Evolutionary conservation across 1,140 invertebrate species (phyloP).

Genomic region (Aphidius gifuensis): DNA sequence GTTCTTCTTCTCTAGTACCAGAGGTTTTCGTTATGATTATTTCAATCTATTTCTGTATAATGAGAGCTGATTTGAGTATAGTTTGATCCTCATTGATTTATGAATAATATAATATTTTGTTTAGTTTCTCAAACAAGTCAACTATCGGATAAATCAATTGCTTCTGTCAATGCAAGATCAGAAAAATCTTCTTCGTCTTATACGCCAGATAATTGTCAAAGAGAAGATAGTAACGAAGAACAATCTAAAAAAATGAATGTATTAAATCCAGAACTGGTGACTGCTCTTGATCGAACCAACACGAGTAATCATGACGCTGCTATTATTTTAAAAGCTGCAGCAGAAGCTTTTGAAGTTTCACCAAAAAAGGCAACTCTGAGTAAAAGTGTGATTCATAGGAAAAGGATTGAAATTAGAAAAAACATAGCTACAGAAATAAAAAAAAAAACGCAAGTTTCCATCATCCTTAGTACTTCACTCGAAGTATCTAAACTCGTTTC

Average conservation of each 20-base stretch:
- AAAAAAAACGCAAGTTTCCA: neutral
- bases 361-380: neutral
- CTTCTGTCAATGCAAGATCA: no score
- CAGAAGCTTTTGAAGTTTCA: neutral
- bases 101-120: neutral
- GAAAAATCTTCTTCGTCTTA: no score
- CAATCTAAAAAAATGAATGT: constrained; percentile 12
- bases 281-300: constrained; percentile 23
- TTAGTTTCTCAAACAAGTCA: constrained; percentile 3
- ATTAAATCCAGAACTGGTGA: constrained; percentile 16
- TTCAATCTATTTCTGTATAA: no score
- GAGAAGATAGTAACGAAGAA: neutral
- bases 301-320: constrained; percentile 21
- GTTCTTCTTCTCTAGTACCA: no score
- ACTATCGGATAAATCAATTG: neutral
- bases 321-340: constrained; percentile 20
- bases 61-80: neutral
- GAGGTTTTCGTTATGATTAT: no score
- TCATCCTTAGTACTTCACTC: no score
- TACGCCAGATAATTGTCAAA: neutral
- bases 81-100: neutral
- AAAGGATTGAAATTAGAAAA: constrained; percentile 17
- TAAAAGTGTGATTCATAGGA: constrained; percentile 13
- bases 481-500: no score
- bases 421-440: constrained; percentile 22